A percentile compares a stretch with the other conserved stretches of the same genome.
phyloP scores from a whole-genome alignment of 1,140 invertebrate genomes.

The Acromyrmex heyeri region DNA sequence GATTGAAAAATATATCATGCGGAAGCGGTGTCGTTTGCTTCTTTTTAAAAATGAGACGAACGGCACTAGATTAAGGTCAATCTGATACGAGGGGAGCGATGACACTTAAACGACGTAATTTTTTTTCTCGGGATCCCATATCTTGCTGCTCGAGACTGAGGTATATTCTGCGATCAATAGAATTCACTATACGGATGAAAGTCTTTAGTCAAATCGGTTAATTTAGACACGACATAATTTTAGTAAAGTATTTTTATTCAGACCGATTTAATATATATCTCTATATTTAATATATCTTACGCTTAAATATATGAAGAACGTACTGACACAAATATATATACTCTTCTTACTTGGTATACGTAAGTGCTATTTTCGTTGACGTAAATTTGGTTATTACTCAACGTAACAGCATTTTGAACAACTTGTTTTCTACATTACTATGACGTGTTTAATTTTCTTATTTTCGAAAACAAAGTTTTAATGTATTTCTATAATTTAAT shows the following conservation, averaged over 20 bases:
- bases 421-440: background rate
- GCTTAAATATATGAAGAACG: background rate
- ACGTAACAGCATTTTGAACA: background rate
- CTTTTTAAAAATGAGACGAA: slow-evolving; percentile 40
- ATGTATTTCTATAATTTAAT: background rate
- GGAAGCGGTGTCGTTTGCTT: background rate
- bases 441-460: background rate
- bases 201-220: background rate
- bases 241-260: background rate
- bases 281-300: slow-evolving; percentile 13
- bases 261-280: background rate
- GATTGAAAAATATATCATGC: slow-evolving; percentile 52
- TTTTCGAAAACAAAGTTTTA: background rate
- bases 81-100: slow-evolving; percentile 24
- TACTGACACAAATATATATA: background rate
- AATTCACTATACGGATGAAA: background rate
- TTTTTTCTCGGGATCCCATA: background rate
- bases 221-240: slow-evolving; percentile 1
- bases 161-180: background rate
- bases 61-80: slow-evolving; percentile 20
- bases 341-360: background rate
- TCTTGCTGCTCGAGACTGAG: background rate
- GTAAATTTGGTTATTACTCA: background rate
- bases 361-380: background rate
- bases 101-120: slow-evolving; percentile 11